Evolutionary conservation across 2,888 invertebrate genomes (phyloP).

Genomic region (Parnassius orleans): DNA sequence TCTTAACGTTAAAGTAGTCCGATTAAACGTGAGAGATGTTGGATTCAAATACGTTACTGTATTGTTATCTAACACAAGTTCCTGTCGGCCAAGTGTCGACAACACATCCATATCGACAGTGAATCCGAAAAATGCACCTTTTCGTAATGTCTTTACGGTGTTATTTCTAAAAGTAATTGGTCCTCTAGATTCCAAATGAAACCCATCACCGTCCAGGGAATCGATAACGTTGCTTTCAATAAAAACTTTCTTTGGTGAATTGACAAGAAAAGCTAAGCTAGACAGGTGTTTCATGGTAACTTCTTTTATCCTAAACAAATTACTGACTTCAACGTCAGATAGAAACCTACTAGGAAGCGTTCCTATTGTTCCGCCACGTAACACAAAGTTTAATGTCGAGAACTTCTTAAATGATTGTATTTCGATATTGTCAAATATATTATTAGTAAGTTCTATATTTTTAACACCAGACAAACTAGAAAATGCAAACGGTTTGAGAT

Average conservation of each 20-base stretch:
- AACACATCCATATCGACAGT: conserved; percentile 70
- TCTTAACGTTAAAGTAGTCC: conserved; percentile 76
- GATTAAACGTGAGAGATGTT: conserved; percentile 81
- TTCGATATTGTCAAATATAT: conserved; percentile 82
- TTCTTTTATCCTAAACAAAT: conserved; percentile 84
- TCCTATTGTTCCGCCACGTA: conserved; percentile 82
- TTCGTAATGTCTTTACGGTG: conserved; percentile 76
- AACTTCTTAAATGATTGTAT: conserved; percentile 91
- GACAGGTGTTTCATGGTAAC: conserved; percentile 83
- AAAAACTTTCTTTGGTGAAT: conserved; percentile 81
- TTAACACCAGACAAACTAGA: conserved; percentile 85
- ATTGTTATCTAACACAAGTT: conserved; percentile 83
- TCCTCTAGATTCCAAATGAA: conserved; percentile 82
- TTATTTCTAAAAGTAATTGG: conserved; percentile 85
- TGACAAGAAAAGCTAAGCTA: conserved; percentile 86
- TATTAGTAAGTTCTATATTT: conserved; percentile 83
- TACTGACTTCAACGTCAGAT: conserved; percentile 86
- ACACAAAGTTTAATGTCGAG: conserved; percentile 82
- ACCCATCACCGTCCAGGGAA: conserved; percentile 83
- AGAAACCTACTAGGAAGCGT: conserved; percentile 86
- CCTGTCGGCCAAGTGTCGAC: conserved; percentile 66
- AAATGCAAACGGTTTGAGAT: conserved; percentile 86
- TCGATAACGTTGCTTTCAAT: conserved; percentile 82
- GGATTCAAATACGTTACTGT: conserved; percentile 79
- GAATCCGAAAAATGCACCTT: conserved; percentile 84